Base-by-base conservation (phyloP, 2,888 invertebrate species). In the Periphyllus acericola region DNA sequence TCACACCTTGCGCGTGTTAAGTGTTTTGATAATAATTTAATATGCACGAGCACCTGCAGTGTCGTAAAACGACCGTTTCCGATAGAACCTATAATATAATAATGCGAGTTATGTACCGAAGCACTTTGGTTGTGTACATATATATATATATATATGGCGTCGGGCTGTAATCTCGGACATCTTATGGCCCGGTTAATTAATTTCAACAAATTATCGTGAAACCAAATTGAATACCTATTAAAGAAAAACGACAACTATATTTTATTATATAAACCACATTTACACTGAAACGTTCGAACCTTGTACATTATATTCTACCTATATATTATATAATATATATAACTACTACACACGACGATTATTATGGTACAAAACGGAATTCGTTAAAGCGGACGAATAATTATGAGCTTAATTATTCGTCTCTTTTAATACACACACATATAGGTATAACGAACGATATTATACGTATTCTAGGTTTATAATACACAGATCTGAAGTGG, bases 1-100 rank as follows among this genome's bases (percentile, higher is more conserved):
- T 32, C 71, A 71, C 71, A 71, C 71, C 29, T 71, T 29, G 25
- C 14, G 66, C 14, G 14, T n/a, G n/a, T 29, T 5, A 1, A 66
- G 5, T 29, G 29, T 68, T n/a, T 29, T 66, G 6, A 66, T 66
- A 66, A 66, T n/a, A n/a, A 5, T 3, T 17, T 55, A 55, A 55
- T 55, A 55, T 17, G 55, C 29, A 29, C 29, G 11, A n/a, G 68
- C 68, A 29, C n/a, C n/a, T n/a, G 68, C 5, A 25, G 29, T 25
- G 68, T 81, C 82, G 25, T 82, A 71, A 82, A 82, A 82, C 32
- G 46, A 71, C 32, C 5, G 71, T 82, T 82, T 82, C 32, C 25
- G 32, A 46, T 71, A 29, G 25, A 60, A 60, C 21, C 60, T 21
- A 46, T 36, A 36, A 36, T 79, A 40, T 68, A n/a, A 0, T 9